A percentile compares a stretch with the other conserved stretches of the same genome.
Evolutionary conservation across 1,140 invertebrate genomes (phyloP).

Genomic region (Pentalonia nigronervosa): DNA sequence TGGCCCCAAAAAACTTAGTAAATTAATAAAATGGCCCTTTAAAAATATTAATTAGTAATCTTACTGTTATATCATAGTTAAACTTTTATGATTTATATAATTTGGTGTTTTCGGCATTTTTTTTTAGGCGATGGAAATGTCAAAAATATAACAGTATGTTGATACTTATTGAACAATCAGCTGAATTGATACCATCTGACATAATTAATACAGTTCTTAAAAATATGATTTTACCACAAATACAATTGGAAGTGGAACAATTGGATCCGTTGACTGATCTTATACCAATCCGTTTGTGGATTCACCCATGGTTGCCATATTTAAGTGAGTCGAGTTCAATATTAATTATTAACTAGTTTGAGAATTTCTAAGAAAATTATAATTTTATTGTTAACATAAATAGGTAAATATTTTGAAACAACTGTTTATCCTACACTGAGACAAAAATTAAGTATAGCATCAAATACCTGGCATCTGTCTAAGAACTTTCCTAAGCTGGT

Average conservation of each 20-base stretch:
- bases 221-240: slow-evolving; percentile 79
- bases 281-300: slow-evolving; percentile 94
- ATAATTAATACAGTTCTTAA: slow-evolving; percentile 84
- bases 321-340: slow-evolving; percentile 68
- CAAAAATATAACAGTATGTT: slow-evolving; percentile 79
- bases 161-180: slow-evolving; percentile 83
- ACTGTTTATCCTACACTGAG: slow-evolving; percentile 91
- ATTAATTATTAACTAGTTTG: slow-evolving; percentile 6
- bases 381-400: slow-evolving; percentile 33
- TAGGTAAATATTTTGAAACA: slow-evolving; percentile 74
- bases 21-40: background rate
- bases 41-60: background rate
- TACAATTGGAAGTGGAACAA: slow-evolving; percentile 81
- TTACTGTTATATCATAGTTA: background rate
- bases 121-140: slow-evolving; percentile 73
- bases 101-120: background rate
- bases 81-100: background rate
- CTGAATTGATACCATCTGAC: slow-evolving; percentile 80
- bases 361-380: background rate
- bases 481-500: slow-evolving; percentile 92
- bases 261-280: slow-evolving; percentile 96
- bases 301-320: slow-evolving; percentile 91
- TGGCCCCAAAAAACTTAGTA: background rate
- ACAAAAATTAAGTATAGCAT: slow-evolving; percentile 86
- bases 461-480: slow-evolving; percentile 90